Conservation (phyloP, 2,113 vertebrate species). For the Peromyscus leucopus region DNA sequence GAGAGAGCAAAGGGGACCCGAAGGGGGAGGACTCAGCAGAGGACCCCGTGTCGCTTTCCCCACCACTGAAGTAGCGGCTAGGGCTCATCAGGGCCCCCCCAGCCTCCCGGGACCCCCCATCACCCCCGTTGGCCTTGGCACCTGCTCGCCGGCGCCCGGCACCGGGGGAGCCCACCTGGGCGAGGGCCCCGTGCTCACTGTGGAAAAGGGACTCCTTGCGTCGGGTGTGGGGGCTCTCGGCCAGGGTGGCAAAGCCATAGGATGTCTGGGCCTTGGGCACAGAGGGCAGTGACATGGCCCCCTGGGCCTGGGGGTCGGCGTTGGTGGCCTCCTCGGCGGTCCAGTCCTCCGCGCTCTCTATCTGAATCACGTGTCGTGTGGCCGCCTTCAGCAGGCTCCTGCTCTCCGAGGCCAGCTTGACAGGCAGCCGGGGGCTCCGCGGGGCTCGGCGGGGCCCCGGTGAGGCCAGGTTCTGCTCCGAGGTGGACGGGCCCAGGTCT, state of each 20-base stretch:
- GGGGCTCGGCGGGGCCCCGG: conserved; percentile 85
- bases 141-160: conserved; percentile 87
- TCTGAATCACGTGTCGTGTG: conserved; percentile 96
- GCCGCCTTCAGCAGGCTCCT: conserved; percentile 91
- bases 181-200: conserved; percentile 93
- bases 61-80: conserved; percentile 94
- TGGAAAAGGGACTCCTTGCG: conserved; percentile 97
- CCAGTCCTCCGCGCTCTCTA: conserved; percentile 95
- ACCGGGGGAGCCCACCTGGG: conserved; percentile 91
- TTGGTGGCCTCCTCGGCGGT: conserved; percentile 88
- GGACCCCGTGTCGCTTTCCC: conserved; percentile 97
- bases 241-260: conserved; percentile 95
- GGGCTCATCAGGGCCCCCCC: conserved; percentile 93
- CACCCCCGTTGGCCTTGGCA: conserved; percentile 82
- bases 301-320: conserved; percentile 93
- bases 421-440: conserved; percentile 91
- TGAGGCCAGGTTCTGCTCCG: conserved; percentile 89
- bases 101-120: conserved; percentile 88
- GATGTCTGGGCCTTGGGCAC: conserved; percentile 97
- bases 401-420: conserved; percentile 91
- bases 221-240: conserved; percentile 97
- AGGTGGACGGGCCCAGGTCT: conserved; percentile 85
- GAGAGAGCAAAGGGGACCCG: conserved; percentile 94
- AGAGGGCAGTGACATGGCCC: conserved; percentile 94
- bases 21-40: conserved; percentile 97